Percentiles rank a stretch among this genome's conserved stretches.
Conservation (phyloP, 1,140 invertebrate species). For the Calephelis virginiensis region DNA sequence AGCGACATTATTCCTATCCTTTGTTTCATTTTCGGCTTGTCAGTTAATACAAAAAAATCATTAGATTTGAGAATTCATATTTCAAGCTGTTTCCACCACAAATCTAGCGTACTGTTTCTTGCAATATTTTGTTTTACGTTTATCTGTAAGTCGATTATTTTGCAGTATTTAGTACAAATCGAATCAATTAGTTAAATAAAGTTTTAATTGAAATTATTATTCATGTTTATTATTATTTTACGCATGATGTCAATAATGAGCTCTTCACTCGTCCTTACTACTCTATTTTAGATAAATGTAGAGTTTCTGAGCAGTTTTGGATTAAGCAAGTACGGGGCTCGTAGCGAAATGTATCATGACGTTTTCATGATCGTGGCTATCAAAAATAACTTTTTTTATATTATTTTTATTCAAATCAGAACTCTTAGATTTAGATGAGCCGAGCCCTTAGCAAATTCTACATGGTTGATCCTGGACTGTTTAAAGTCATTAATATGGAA, state of each 20-base stretch:
- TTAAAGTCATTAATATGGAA: too few relatives aligned
- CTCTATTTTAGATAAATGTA: not conserved
- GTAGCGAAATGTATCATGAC: too few relatives aligned
- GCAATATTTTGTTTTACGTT: constrained; percentile 6
- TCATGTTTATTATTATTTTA: constrained; percentile 3
- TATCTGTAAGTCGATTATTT: not conserved
- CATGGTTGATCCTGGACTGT: too few relatives aligned
- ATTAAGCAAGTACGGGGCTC: too few relatives aligned
- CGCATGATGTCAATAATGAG: constrained; percentile 16
- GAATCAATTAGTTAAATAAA: not conserved
- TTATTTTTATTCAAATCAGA: too few relatives aligned
- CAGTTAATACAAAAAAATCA: not conserved
- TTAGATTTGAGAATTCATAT: not conserved
- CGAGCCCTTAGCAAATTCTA: too few relatives aligned
- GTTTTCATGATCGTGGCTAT: too few relatives aligned
- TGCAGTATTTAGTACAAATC: not conserved
- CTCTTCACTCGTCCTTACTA: constrained; percentile 6
- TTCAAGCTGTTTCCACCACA: not conserved
- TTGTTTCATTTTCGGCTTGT: not conserved
- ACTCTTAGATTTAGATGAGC: too few relatives aligned
- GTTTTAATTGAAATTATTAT: not conserved
- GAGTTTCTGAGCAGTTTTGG: too few relatives aligned
- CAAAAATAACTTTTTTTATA: too few relatives aligned
- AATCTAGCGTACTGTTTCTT: too few relatives aligned
- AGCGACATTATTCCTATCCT: not conserved